Evolutionary conservation across 2,797 vertebrate species (phyloP), one percentile per base, ranked within the genome.

Genomic region (Poliocrania exsul): DNA sequence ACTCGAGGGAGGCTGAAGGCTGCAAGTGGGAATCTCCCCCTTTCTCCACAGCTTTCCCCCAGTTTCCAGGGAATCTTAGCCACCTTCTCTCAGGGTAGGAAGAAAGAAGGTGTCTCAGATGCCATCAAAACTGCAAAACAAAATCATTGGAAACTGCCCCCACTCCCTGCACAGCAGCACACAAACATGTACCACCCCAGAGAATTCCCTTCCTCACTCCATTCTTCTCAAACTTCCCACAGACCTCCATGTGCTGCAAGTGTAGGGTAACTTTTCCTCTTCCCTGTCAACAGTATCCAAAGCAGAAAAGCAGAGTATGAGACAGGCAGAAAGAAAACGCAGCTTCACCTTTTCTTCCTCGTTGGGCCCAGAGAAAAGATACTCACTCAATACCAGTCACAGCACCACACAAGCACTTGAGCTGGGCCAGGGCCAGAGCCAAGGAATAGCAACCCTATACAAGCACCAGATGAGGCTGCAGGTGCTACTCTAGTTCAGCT

Each of bases 121-220:
- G 19, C 17, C 7, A 2, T 28, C 5, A 64, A 8, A 16, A 78
- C 23, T 37, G 5, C 40, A 58, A 62, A 58, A 54, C 10, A 53
- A 81, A 84, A 84, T 10, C 31, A 57, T 70, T 42, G 57, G 50
- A 75, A 51, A 57, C 16, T 4, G 1, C 31, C 46, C 77, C 19
- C n/a, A 81, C 2, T 3, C 8, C 7, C 7, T 16, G 13, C 40
- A 58, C 1, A 1, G 8, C 10, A 6, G 19, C 25, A 40, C 58
- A 42, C 60, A 67, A 67, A 67, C 0, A 3, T 1, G 0, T 7
- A 44, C 7, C 28, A 44, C 7, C 28, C 31, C 1, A 1, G 15
- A 72, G 47, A 60, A 72, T 12, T 44, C 13, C 21, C 25, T n/a
- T 64, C 24, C 54, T 77, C n/a, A 33, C 4, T 9, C 13, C 4